Evolutionary conservation across 2,888 invertebrate species (phyloP).

Genomic region (Drosophila limbata): DNA sequence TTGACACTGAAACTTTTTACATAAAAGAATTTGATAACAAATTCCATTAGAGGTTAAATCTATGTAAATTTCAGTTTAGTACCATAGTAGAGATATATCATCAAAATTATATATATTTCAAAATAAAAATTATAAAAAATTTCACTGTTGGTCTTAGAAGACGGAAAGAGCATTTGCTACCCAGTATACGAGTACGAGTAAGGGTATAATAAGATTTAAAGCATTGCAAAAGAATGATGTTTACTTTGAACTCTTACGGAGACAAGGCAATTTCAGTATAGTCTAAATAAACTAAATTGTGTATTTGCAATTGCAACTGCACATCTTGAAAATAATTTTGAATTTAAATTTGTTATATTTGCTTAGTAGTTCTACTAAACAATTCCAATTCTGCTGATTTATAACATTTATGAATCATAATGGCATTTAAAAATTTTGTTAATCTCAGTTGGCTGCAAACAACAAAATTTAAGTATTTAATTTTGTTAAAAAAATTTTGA

Average conservation of each 20-base stretch:
- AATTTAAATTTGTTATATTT: background rate
- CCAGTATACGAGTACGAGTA: background rate
- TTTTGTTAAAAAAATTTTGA: slow-evolving; percentile 30
- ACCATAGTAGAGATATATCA: background rate
- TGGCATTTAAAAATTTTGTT: background rate
- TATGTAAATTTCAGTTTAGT: background rate
- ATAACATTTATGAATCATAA: background rate
- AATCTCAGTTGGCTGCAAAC: slow-evolving; percentile 14
- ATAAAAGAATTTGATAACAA: background rate
- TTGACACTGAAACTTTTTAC: background rate
- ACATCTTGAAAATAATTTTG: slow-evolving; percentile 4
- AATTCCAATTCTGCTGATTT: background rate
- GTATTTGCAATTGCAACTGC: slow-evolving; percentile 3
- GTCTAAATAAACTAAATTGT: slow-evolving; percentile 1
- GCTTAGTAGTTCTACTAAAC: background rate
- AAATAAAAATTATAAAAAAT: background rate
- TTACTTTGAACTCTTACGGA: slow-evolving; percentile 32
- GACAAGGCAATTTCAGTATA: slow-evolving; percentile 16
- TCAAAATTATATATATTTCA: background rate
- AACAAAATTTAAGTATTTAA: background rate
- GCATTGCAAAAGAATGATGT: slow-evolving; percentile 3
- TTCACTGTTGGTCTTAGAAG: background rate
- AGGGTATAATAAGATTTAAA: background rate
- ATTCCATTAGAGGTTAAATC: background rate
- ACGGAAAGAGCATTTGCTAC: background rate